Evolutionary conservation across 2,113 vertebrate species (phyloP), one percentile per base, ranked within the genome.

Genomic region (Malurus alboscapulatus): DNA sequence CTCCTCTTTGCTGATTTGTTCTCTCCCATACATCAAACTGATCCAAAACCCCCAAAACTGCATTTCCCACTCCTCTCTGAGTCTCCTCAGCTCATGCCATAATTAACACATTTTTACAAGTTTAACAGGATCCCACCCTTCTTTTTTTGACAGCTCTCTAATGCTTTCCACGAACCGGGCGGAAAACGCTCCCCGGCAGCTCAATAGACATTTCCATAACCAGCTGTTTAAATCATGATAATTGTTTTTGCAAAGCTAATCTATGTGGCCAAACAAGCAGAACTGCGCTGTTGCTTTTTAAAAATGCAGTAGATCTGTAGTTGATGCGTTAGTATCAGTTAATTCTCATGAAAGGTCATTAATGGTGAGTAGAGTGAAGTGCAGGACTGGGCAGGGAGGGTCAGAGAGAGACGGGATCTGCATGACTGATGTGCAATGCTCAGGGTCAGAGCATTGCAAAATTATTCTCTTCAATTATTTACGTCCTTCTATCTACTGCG

Each of bases 401-500:
- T 15, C n/a, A 87, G 74, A 73, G 71, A 50, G 85, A 85, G 44
- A 47, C 6, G 57, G 69, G 55, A 88, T 93, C 86, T 22, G 10
- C 93, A 59, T 96, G 97, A 97, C 84, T 95, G 96, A 97, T 96
- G 94, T 84, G 88, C 67, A 68, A 9, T 1, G 78, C 95, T 92
- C 93, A 95, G 80, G 97, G 97, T 97, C 96, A 97, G 87, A 8
- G 10, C 95, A 95, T 97, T 93, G 95, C 94, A 96, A 97, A 98
- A 97, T 92, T 93, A 92, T 97, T 96, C 96, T 97, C 58, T 87
- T 98, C 82, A 98, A 98, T 98, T 98, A 98, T 98, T 98, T 91
- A 98, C 21, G 3, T 81, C 65, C 22, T 10, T 65, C 58, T 77
- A 93, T 96, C 74, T 94, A 94, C 74, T 12, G 78, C 6, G 9